Evolutionary conservation across 2,113 vertebrate genomes (phyloP).

Genomic region (Pontoporia blainvillei): DNA sequence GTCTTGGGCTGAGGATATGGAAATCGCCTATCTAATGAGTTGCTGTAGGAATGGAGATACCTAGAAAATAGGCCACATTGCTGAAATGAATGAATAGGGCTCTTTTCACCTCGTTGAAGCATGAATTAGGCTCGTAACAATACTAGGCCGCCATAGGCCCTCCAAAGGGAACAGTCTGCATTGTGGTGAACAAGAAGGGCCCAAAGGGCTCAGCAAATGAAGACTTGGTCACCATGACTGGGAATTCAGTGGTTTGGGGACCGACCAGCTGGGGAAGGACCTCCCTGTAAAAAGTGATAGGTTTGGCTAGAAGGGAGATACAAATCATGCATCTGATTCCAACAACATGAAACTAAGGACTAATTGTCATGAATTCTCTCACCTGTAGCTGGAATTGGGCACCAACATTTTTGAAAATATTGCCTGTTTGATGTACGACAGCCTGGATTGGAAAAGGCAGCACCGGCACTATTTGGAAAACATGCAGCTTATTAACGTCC

Average conservation of each 20-base stretch:
- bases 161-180: not conserved
- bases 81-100: not conserved
- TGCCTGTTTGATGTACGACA: constrained; percentile 90
- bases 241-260: not conserved
- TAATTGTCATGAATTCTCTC: constrained; percentile 76
- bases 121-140: not conserved
- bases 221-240: not conserved
- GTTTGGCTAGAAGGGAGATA: not conserved
- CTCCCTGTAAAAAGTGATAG: not conserved
- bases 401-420: constrained; percentile 86
- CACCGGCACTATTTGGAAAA: constrained; percentile 86
- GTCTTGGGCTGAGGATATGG: not conserved
- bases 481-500: constrained; percentile 82
- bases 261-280: not conserved
- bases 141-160: not conserved
- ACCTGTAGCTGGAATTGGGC: constrained; percentile 82
- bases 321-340: not conserved
- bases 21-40: not conserved
- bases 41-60: not conserved
- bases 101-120: not conserved
- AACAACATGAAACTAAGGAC: constrained; percentile 3
- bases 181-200: not conserved
- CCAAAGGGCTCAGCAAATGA: not conserved
- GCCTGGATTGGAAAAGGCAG: constrained; percentile 89
- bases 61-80: not conserved